Conservation (phyloP, 2,797 vertebrate genomes). For the Poeciliopsis presidionis region DNA sequence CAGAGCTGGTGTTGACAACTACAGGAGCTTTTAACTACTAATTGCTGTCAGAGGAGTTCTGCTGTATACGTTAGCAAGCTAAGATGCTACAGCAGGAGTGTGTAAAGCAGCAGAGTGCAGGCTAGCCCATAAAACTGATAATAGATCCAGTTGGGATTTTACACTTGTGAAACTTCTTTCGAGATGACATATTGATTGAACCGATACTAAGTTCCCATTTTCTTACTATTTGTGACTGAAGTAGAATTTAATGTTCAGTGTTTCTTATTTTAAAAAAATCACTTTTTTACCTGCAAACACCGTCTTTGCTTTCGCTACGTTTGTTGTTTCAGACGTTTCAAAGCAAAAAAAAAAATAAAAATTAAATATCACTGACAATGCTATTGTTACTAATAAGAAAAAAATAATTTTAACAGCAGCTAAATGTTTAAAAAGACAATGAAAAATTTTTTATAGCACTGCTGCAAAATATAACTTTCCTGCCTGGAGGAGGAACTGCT, state of each 20-base stretch:
- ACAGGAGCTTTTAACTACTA: not conserved
- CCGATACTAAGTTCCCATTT: too few relatives aligned
- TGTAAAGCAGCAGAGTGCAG: not conserved
- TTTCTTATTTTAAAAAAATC: not conserved
- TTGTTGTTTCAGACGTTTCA: not conserved
- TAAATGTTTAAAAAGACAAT: not conserved
- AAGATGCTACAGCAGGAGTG: not conserved
- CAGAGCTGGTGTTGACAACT: not conserved
- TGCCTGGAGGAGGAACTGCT: not conserved
- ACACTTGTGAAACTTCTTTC: too few relatives aligned
- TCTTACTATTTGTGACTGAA: not conserved
- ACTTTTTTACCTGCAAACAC: not conserved
- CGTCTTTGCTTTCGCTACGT: not conserved
- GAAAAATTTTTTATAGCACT: not conserved
- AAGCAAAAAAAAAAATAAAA: not conserved
- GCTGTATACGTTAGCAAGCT: not conserved
- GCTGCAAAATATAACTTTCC: too few relatives aligned
- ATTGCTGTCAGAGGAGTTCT: not conserved
- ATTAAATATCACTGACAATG: not conserved
- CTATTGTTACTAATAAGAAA: not conserved
- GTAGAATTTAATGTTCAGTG: not conserved
- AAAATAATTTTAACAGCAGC: not conserved
- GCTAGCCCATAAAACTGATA: too few relatives aligned
- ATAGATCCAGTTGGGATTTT: too few relatives aligned
- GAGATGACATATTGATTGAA: too few relatives aligned